Conservation (phyloP, 2,888 invertebrate genomes). For the Drosophila trichaetosa region DNA sequence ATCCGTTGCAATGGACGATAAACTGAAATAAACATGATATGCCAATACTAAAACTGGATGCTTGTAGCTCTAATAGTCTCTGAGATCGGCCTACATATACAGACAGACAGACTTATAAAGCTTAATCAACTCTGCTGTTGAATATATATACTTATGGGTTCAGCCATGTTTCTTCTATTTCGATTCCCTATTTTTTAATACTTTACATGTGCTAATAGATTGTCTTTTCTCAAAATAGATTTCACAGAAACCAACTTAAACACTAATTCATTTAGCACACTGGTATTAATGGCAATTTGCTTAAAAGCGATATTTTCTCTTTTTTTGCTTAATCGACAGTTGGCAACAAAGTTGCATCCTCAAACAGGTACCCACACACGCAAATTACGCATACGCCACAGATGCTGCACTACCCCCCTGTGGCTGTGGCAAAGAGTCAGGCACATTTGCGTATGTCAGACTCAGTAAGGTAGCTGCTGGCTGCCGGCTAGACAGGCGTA, state of each 20-base stretch:
- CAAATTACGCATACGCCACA: slow-evolving; percentile 71
- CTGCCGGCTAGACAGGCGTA: slow-evolving; percentile 74
- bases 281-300: neutral
- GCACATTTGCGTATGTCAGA: slow-evolving; percentile 54
- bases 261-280: neutral
- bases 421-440: slow-evolving; percentile 32
- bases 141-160: too few relatives aligned
- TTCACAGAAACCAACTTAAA: neutral
- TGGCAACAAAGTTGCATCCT: neutral
- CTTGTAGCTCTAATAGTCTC: neutral
- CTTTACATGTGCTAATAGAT: neutral
- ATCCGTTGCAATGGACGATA: too few relatives aligned
- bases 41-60: too few relatives aligned
- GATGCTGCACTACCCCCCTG: slow-evolving; percentile 26
- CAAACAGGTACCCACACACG: neutral
- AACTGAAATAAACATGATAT: too few relatives aligned
- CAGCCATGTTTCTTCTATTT: neutral
- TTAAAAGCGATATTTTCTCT: neutral
- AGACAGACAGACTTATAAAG: too few relatives aligned
- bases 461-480: slow-evolving; percentile 30
- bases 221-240: neutral
- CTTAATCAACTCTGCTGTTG: too few relatives aligned
- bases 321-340: neutral
- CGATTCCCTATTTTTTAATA: neutral
- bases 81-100: neutral